phyloP scores from a whole-genome alignment of 1,140 invertebrate species.

The Lucilia sericata region DNA sequence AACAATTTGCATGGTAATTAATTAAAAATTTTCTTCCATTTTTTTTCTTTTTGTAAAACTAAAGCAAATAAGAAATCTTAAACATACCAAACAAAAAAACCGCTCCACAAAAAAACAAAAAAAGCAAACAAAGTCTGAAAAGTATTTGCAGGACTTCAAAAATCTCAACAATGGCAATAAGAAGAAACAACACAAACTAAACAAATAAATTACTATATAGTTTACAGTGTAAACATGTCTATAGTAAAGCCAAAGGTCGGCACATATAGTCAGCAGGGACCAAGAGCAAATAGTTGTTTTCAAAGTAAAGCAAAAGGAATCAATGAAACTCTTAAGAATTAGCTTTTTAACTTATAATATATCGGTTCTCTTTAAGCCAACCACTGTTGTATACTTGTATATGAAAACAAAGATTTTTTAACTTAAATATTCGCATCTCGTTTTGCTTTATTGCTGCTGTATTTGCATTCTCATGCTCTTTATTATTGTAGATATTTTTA shows the following conservation, averaged over 20 bases:
- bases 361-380: no score
- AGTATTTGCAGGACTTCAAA: constrained; percentile 15
- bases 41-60: background rate
- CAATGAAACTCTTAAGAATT: no score
- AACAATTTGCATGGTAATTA: constrained; percentile 20
- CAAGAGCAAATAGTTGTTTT: no score
- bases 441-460: background rate
- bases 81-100: constrained; percentile 3
- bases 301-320: no score
- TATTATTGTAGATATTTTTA: background rate
- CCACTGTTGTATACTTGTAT: background rate
- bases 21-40: background rate
- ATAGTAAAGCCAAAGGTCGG: background rate
- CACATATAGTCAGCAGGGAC: no score
- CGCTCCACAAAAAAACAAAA: background rate
- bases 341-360: no score
- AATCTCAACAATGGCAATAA: constrained; percentile 11
- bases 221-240: background rate
- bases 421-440: constrained; percentile 16
- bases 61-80: constrained; percentile 6
- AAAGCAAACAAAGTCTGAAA: background rate
- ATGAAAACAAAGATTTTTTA: background rate
- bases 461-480: constrained; percentile 9
- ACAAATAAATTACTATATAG: constrained; percentile 14
- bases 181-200: constrained; percentile 18